Percentiles rank a stretch among this genome's conserved stretches.
Conservation (phyloP, 1,140 invertebrate genomes). For the Goniozus legneri region DNA sequence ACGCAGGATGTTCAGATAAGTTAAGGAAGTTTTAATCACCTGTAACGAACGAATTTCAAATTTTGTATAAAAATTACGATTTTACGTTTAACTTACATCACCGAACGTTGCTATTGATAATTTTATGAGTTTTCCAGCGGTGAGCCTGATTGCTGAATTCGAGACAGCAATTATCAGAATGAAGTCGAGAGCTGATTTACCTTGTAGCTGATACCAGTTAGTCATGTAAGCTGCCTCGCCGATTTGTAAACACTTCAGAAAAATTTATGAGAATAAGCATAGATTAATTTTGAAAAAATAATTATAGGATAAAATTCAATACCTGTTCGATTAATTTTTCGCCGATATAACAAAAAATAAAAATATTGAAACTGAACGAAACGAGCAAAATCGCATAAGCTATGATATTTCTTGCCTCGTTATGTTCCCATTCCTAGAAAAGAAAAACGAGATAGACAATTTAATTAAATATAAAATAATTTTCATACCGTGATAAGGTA, state of each 20-base stretch:
- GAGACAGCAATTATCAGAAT: constrained; percentile 28
- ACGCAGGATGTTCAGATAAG: constrained; percentile 18
- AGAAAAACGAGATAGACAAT: constrained; percentile 16
- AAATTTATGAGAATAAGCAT: constrained; percentile 6
- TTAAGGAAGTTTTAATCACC: constrained; percentile 28
- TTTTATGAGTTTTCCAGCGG: constrained; percentile 27
- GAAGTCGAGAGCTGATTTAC: constrained; percentile 18
- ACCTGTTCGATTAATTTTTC: constrained; percentile 17
- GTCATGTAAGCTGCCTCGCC: constrained; percentile 26
- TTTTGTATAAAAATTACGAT: background rate
- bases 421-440: constrained; percentile 15
- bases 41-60: constrained; percentile 3
- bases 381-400: constrained; percentile 14
- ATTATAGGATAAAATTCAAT: constrained; percentile 1
- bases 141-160: constrained; percentile 22
- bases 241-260: constrained; percentile 25
- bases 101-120: constrained; percentile 30
- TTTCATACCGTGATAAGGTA: constrained; percentile 18
- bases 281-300: constrained; percentile 13
- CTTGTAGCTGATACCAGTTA: constrained; percentile 30
- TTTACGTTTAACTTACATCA: constrained; percentile 22
- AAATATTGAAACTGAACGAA: constrained; percentile 24
- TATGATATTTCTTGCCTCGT: constrained; percentile 8
- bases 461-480: constrained; percentile 1
- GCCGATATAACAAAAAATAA: constrained; percentile 26